Percentiles rank a stretch among this genome's conserved stretches.
These are phyloP conservation scores for Stenodema calcarata DNA, from an alignment of 2,888 invertebrate genomes.

Conservation along the genomic window DNA sequence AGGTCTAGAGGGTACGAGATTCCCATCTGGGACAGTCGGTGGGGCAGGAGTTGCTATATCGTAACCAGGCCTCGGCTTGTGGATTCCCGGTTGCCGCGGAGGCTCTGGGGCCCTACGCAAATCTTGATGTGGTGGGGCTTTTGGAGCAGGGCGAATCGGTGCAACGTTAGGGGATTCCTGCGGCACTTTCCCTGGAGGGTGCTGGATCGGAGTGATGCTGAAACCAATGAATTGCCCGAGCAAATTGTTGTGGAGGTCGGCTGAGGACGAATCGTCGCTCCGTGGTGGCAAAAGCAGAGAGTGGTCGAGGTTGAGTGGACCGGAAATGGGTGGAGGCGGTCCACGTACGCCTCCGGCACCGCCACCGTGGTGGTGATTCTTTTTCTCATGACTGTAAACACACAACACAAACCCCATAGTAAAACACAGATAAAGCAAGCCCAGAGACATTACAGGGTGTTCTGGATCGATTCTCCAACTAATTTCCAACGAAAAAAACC, in stretches of 20 bases:
- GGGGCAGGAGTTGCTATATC: constrained; percentile 12
- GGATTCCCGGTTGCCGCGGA: constrained; percentile 1
- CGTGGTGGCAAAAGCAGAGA: constrained; percentile 54
- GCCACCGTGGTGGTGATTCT: constrained; percentile 45
- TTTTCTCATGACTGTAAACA: constrained; percentile 55
- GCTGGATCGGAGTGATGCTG: constrained; percentile 72
- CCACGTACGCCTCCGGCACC: constrained; percentile 47
- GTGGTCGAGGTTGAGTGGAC: constrained; percentile 53
- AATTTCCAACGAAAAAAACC: too few relatives aligned
- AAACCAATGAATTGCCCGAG: constrained; percentile 75
- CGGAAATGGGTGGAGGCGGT: constrained; percentile 50
- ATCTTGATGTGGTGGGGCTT: constrained; percentile 15
- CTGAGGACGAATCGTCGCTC: constrained; percentile 25
- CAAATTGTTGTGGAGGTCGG: constrained; percentile 41
- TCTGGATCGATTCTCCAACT: neutral
- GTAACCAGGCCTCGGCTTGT: constrained; percentile 17
- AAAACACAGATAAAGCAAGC: neutral
- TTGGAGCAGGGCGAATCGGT: constrained; percentile 55
- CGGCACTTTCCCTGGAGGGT: neutral
- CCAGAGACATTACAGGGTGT: neutral
- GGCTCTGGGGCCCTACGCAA: constrained; percentile 21
- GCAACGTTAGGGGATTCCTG: constrained; percentile 55
- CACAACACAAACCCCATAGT: constrained; percentile 40
- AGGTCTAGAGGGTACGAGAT: constrained; percentile 48
- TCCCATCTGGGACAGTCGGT: neutral